phyloP scores from a whole-genome alignment of 2,797 vertebrate genomes.

The Alectoris magna region DNA sequence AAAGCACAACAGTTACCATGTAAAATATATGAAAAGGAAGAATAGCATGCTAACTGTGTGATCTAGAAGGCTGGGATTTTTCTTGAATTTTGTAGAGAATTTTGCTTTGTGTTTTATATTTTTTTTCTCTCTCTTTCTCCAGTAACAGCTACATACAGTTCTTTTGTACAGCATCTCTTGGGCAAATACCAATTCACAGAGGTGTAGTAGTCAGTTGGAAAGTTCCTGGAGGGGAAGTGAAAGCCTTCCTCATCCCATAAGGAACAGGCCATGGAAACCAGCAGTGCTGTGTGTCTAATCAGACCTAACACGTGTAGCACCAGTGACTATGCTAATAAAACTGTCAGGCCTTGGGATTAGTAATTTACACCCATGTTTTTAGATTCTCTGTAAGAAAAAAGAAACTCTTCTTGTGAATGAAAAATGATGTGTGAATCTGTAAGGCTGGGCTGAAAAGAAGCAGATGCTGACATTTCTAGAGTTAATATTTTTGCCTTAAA shows the following conservation, averaged over 20 bases:
- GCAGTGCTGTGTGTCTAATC: slow-evolving; percentile 24
- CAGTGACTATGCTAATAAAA: slow-evolving; percentile 71
- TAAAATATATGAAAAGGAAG: background rate
- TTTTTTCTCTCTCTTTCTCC: background rate
- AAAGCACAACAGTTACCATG: background rate
- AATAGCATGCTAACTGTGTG: background rate
- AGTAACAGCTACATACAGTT: background rate
- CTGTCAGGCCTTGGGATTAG: slow-evolving; percentile 63
- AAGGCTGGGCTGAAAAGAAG: slow-evolving; percentile 75
- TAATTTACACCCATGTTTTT: slow-evolving; percentile 72
- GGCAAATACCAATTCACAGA: background rate
- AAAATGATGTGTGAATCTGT: slow-evolving; percentile 75
- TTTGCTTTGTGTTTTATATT: background rate
- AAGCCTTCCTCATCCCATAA: background rate
- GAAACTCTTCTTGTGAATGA: slow-evolving; percentile 44
- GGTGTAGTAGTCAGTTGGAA: slow-evolving; percentile 12
- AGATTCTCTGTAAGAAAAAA: slow-evolving; percentile 56
- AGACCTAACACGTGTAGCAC: slow-evolving; percentile 54
- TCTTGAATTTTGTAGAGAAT: background rate
- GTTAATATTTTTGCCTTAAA: slow-evolving; percentile 78
- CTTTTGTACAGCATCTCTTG: background rate
- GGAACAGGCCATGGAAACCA: background rate
- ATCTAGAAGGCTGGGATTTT: background rate
- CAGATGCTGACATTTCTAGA: slow-evolving; percentile 77
- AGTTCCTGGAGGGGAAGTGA: background rate